phyloP scores from a whole-genome alignment of 2,888 invertebrate species.

The Eulithis testata region DNA sequence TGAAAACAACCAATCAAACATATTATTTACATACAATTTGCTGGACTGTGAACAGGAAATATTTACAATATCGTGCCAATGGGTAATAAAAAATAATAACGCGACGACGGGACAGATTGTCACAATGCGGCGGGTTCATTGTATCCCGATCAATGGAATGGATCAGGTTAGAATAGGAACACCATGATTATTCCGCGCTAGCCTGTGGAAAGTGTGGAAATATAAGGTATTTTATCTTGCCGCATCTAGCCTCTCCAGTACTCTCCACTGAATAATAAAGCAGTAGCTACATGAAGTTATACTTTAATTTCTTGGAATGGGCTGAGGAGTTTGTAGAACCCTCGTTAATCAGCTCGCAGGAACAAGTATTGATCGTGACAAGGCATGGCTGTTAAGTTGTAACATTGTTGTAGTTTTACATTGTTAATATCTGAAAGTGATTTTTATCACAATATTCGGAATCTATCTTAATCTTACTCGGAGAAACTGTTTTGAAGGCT shows the following conservation, averaged over 20 bases:
- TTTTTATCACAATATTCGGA: background rate
- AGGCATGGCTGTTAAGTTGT: background rate
- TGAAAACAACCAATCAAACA: conserved; percentile 63
- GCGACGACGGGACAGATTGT: conserved; percentile 36
- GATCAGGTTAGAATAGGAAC: conserved; percentile 24
- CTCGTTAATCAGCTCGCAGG: conserved; percentile 11
- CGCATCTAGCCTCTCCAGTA: background rate
- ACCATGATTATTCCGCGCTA: conserved; percentile 18
- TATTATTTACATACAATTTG: conserved; percentile 22
- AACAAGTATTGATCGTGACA: conserved; percentile 15
- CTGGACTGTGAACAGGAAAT: conserved; percentile 26
- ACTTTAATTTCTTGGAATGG: background rate
- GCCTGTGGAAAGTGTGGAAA: conserved; percentile 1
- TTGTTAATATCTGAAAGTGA: background rate
- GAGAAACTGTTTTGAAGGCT: background rate
- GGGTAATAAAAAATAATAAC: conserved; percentile 40
- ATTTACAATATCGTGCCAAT: conserved; percentile 37
- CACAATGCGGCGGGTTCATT: conserved; percentile 33
- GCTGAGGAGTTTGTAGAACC: conserved; percentile 8
- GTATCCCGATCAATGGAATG: conserved; percentile 36
- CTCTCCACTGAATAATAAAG: too few species aligned
- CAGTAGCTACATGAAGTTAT: background rate
- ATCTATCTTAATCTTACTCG: too few species aligned
- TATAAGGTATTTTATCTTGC: conserved; percentile 14
- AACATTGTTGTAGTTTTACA: background rate